Conservation (phyloP, 2,797 vertebrate genomes). For the Galagoides demidoff region DNA sequence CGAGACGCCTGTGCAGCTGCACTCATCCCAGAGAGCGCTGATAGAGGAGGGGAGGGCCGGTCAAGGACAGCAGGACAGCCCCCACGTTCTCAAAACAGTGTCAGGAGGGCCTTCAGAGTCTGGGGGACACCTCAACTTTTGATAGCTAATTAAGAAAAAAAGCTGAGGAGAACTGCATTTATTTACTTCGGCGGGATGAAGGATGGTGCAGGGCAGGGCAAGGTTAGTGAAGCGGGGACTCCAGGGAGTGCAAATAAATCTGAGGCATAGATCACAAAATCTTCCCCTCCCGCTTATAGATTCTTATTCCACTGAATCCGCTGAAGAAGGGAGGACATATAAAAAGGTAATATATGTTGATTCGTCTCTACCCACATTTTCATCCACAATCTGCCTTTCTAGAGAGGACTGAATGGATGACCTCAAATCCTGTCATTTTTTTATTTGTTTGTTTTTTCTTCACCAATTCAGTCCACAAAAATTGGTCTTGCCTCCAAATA, state of each 20-base stretch:
- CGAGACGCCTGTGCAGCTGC: not conserved
- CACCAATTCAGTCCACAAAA: not conserved
- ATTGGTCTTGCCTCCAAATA: not conserved
- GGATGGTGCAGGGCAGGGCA: slow-evolving; percentile 25
- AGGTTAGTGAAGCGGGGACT: slow-evolving; percentile 57
- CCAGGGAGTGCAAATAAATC: slow-evolving; percentile 38
- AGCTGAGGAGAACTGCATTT: slow-evolving; percentile 48
- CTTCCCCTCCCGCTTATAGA: slow-evolving; percentile 19
- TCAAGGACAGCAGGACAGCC: slow-evolving; percentile 55
- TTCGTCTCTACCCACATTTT: not conserved
- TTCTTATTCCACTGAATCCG: not conserved
- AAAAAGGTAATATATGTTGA: slow-evolving; percentile 23
- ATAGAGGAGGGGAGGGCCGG: slow-evolving; percentile 28
- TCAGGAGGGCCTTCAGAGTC: slow-evolving; percentile 50
- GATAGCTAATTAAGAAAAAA: slow-evolving; percentile 71
- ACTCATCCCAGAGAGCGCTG: not conserved
- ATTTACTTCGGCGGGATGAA: slow-evolving; percentile 71
- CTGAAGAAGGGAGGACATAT: not conserved
- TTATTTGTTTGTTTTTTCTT: not conserved
- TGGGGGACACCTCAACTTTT: slow-evolving; percentile 68
- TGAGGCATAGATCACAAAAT: slow-evolving; percentile 52
- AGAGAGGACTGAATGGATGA: not conserved
- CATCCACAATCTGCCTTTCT: not conserved
- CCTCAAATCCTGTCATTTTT: not conserved
- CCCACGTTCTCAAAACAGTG: slow-evolving; percentile 13